Evolutionary conservation across 2,797 vertebrate genomes (phyloP).

Genomic region (Pangasius mekongensis): DNA sequence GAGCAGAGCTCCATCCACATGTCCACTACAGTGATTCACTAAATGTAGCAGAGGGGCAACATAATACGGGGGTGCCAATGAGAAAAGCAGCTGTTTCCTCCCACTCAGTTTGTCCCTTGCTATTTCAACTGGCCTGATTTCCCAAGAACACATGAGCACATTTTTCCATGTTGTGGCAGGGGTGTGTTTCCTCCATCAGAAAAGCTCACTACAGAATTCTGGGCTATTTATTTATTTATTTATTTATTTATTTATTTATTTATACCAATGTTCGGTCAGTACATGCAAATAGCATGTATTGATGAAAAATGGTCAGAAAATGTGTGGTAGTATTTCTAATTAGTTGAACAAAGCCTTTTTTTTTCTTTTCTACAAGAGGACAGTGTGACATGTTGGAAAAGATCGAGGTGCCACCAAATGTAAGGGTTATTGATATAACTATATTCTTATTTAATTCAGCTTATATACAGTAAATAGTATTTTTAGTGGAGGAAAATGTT

Average conservation of each 20-base stretch:
- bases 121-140: constrained; percentile 70
- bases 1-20: background rate
- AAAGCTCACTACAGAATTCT: background rate
- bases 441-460: background rate
- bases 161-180: constrained; percentile 32
- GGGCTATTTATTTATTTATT: background rate
- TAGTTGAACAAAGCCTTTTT: background rate
- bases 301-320: background rate
- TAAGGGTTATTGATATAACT: no score
- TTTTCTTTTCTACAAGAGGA: no score
- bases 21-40: constrained; percentile 1
- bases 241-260: no score
- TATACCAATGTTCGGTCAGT: background rate
- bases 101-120: constrained; percentile 59
- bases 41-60: background rate
- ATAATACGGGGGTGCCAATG: constrained; percentile 54
- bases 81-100: constrained; percentile 72
- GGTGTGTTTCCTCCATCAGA: constrained; percentile 3
- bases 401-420: no score
- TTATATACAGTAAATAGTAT: background rate
- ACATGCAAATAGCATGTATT: background rate
- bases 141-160: constrained; percentile 59
- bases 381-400: background rate
- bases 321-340: background rate
- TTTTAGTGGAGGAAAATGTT: background rate